Evolutionary conservation across 2,113 vertebrate species (phyloP).

Genomic region (Sapajus apella): DNA sequence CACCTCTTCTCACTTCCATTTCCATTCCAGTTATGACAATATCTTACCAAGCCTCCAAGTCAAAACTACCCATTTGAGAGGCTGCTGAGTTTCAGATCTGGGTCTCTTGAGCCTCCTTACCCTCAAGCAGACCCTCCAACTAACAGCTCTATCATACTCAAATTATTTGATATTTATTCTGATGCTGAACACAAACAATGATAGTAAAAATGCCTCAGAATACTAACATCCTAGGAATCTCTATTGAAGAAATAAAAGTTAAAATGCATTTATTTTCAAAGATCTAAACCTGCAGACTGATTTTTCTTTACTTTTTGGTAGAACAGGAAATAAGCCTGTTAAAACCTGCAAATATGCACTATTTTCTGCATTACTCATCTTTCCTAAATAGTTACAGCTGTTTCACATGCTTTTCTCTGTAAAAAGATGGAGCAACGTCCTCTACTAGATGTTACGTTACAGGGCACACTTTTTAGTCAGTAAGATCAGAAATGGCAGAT

Average conservation of each 20-base stretch:
- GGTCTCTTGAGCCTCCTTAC: background rate
- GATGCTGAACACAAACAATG: background rate
- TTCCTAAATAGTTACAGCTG: constrained; percentile 61
- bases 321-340: constrained; percentile 42
- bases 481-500: constrained; percentile 36
- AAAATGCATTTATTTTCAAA: constrained; percentile 49
- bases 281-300: background rate
- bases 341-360: constrained; percentile 59
- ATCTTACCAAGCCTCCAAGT: background rate
- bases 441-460: background rate
- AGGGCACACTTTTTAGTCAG: background rate
- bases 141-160: background rate
- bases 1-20: background rate
- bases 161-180: background rate
- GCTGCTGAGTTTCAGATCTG: background rate
- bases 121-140: background rate
- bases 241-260: constrained; percentile 20
- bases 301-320: background rate
- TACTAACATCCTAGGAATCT: background rate
- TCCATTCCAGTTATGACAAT: background rate
- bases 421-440: constrained; percentile 18
- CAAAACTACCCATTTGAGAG: background rate
- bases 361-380: constrained; percentile 61
- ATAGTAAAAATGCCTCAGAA: background rate
- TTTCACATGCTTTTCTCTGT: background rate